A percentile compares a stretch with the other conserved stretches of the same genome.
phyloP scores from a whole-genome alignment of 2,888 invertebrate species.

The Parapristionchus giblindavisi region DNA sequence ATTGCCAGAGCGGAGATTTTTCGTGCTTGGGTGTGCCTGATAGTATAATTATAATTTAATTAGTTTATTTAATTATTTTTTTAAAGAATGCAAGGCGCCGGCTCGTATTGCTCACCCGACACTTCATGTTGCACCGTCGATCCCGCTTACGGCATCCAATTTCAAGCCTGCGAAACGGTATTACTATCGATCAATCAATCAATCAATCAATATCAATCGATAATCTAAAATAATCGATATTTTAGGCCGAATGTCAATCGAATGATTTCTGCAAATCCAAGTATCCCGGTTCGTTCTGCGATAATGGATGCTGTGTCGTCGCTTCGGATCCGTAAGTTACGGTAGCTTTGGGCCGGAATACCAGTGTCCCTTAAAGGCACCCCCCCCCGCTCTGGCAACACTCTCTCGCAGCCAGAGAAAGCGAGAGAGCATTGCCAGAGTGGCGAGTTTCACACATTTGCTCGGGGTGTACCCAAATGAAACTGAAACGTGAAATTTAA shows the following conservation, averaged over 20 bases:
- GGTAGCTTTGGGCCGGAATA: not conserved
- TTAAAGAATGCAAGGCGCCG: not conserved
- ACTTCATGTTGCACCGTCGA: not conserved
- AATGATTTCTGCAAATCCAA: not conserved
- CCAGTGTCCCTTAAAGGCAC: not conserved
- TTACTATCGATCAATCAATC: not conserved
- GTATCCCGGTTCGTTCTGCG: slow-evolving; percentile 2
- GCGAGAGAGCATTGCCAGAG: not conserved
- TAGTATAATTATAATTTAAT: no score
- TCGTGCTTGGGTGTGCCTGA: no score
- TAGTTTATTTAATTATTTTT: no score
- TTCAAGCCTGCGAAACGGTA: not conserved
- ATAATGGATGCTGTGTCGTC: slow-evolving; percentile 5
- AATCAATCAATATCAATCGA: not conserved
- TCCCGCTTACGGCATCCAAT: not conserved
- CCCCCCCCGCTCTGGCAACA: not conserved
- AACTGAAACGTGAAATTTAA: no score
- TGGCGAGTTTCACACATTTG: no score
- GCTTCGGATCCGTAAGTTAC: not conserved
- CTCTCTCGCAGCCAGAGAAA: not conserved
- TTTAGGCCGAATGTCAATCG: slow-evolving; percentile 15
- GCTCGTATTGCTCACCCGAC: not conserved
- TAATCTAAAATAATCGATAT: not conserved
- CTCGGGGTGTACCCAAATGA: no score
- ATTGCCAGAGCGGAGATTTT: not conserved